Percentiles rank a stretch among this genome's conserved stretches.
Evolutionary conservation across 2,888 invertebrate species (phyloP).

Genomic region (Pyrrhosoma nymphula): DNA sequence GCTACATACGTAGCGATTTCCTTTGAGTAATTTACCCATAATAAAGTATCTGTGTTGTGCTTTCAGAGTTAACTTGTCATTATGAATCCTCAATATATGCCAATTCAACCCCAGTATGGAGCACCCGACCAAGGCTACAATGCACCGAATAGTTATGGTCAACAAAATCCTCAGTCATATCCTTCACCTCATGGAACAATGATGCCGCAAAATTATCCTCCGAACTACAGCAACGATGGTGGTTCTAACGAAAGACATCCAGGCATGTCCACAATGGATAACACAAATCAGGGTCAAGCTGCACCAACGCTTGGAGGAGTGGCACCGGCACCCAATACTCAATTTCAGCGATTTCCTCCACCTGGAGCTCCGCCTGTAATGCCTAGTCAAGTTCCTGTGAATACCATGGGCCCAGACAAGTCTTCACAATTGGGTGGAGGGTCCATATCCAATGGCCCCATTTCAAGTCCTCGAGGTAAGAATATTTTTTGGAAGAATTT

Average conservation of each 20-base stretch:
- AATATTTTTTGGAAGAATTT: not conserved
- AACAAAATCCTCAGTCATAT: constrained; percentile 43
- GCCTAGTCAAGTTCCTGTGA: constrained; percentile 9
- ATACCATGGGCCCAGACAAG: not conserved
- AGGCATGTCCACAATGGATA: constrained; percentile 31
- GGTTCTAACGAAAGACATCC: not conserved
- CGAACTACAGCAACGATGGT: not conserved
- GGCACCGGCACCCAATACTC: not conserved
- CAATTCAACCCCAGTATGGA: constrained; percentile 59
- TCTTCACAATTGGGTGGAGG: not conserved
- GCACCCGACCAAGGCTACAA: constrained; percentile 40
- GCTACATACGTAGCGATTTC: not conserved
- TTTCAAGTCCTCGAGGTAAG: not conserved
- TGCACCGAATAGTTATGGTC: constrained; percentile 23
- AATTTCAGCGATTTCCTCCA: constrained; percentile 56
- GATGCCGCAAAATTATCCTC: constrained; percentile 13
- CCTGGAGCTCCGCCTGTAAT: constrained; percentile 37
- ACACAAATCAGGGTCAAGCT: constrained; percentile 4
- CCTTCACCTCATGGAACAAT: not conserved
- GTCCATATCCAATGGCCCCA: constrained; percentile 5
- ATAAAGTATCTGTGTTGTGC: not conserved
- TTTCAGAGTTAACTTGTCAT: not conserved
- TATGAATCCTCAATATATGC: constrained; percentile 68
- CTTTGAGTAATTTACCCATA: not conserved
- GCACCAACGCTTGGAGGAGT: not conserved